Evolutionary conservation across 2,113 vertebrate genomes (phyloP), one percentile per base, ranked within the genome.

Genomic region (Phaethornis superciliosus): DNA sequence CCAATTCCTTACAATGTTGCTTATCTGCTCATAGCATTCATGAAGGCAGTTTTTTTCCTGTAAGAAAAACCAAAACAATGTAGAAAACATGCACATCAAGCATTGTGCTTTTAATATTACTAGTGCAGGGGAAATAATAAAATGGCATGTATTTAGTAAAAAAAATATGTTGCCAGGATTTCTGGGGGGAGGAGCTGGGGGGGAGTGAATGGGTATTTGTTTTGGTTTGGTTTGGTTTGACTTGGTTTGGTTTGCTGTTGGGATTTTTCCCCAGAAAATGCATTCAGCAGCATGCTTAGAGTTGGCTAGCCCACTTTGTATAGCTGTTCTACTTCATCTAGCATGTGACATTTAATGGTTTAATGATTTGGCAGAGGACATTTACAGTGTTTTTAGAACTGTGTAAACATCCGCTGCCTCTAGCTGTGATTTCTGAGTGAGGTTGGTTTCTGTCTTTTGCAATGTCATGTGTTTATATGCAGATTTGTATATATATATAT

Each of bases 141-240:
- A 80, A 56, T 23, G 2, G 3, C 7, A 63, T 0, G 2, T 32
- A 60, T 19, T 72, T 54, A 28, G 23, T 63, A 47, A 32, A 76
- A 89, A 54, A 70, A 77, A 64, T 35, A 52, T 40, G 40, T 40
- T 40, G 42, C 7, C 42, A 8, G 2, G 20, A 1, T 33, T 24
- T 1, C 2, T 4, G 7, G 4, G 5, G 18, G 17, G 5, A 6
- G 16, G 46, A 46, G n/a, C n/a, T n/a, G n/a, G 8, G 4, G 5
- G 13, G 13, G 5, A 16, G 8, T 19, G 21, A 47, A 20, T 21
- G 10, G 6, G 6, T 26, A 3, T 64, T 71, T 3, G 40, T 40
- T 40, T 40, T 40, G 40, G 11, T 65, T 51, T 51, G 12, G 26
- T 15, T 54, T 26, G 28, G n/a, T n/a, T n/a, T n/a, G n/a, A n/a